phyloP scores from a whole-genome alignment of 2,888 invertebrate species.

The Chloroclystis v-ata region DNA sequence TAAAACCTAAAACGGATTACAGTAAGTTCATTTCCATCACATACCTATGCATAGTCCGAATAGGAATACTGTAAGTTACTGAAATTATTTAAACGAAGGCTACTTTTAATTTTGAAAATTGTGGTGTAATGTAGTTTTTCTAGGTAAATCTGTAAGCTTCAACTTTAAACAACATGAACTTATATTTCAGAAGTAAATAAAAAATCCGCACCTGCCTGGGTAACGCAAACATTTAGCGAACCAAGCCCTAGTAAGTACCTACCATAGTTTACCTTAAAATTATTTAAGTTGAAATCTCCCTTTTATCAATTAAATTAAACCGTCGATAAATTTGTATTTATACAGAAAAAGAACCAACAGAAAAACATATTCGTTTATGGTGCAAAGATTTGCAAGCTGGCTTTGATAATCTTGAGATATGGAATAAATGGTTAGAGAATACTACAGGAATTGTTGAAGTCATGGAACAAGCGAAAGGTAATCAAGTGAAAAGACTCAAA shows the following conservation, averaged over 20 bases:
- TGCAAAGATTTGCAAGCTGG: conserved; percentile 49
- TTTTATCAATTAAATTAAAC: no score
- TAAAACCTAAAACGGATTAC: conserved; percentile 32
- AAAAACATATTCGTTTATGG: conserved; percentile 44
- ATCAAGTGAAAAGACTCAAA: no score
- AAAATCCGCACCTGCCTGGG: conserved; percentile 38
- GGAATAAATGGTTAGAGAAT: conserved; percentile 54
- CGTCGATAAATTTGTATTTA: no score
- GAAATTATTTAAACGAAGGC: no score
- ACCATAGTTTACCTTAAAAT: no score
- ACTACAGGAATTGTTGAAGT: conserved; percentile 37
- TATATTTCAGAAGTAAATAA: conserved; percentile 32
- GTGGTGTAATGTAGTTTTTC: no score
- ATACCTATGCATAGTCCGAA: no score
- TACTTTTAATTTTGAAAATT: no score
- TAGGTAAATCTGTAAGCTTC: no score
- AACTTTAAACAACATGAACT: not conserved
- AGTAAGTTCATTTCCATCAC: conserved; percentile 29
- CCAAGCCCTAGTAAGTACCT: conserved; percentile 20
- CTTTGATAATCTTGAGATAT: conserved; percentile 47
- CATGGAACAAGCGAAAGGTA: conserved; percentile 36
- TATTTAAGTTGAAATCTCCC: no score
- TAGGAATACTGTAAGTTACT: no score
- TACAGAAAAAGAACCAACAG: conserved; percentile 31
- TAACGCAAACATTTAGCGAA: conserved; percentile 27